phyloP scores from a whole-genome alignment of 2,888 invertebrate species.

The Ornithoptera priamus region DNA sequence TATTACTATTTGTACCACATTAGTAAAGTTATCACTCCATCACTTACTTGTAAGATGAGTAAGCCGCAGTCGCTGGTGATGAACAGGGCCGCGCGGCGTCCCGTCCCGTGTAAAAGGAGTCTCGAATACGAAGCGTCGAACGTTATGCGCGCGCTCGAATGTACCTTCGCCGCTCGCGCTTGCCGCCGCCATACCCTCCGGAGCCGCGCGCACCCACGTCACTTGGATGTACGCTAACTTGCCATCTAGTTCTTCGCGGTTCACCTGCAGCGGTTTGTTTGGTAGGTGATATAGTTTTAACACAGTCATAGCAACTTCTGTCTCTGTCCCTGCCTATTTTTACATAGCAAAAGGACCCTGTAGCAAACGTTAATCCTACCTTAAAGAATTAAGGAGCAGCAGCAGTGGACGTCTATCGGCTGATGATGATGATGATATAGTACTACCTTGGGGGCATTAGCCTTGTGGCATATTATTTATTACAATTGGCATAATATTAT shows the following conservation, averaged over 20 bases:
- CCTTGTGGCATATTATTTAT: too few relatives aligned
- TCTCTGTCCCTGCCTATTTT: too few relatives aligned
- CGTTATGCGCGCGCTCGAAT: conserved; percentile 94
- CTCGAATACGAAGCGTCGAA: conserved; percentile 94
- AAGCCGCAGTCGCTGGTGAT: conserved; percentile 94
- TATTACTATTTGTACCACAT: not conserved
- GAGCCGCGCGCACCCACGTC: conserved; percentile 96
- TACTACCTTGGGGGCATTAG: too few relatives aligned
- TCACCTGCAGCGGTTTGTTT: conserved; percentile 75
- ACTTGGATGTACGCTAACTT: conserved; percentile 96
- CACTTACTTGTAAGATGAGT: conserved; percentile 91
- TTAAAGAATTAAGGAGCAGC: too few relatives aligned
- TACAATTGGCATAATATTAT: too few relatives aligned
- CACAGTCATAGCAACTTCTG: too few relatives aligned
- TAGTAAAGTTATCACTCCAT: not conserved
- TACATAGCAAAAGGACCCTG: too few relatives aligned
- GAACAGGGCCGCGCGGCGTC: conserved; percentile 87
- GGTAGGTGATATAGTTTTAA: too few relatives aligned
- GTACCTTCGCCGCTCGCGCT: conserved; percentile 86
- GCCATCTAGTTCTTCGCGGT: conserved; percentile 87
- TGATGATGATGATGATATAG: too few relatives aligned
- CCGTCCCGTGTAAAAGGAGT: conserved; percentile 95
- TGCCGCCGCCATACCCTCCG: conserved; percentile 89
- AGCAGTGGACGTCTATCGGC: too few relatives aligned
- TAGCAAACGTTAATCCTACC: too few relatives aligned